phyloP scores from a whole-genome alignment of 1,140 invertebrate genomes.

The Lepeophtheirus salmonis region DNA sequence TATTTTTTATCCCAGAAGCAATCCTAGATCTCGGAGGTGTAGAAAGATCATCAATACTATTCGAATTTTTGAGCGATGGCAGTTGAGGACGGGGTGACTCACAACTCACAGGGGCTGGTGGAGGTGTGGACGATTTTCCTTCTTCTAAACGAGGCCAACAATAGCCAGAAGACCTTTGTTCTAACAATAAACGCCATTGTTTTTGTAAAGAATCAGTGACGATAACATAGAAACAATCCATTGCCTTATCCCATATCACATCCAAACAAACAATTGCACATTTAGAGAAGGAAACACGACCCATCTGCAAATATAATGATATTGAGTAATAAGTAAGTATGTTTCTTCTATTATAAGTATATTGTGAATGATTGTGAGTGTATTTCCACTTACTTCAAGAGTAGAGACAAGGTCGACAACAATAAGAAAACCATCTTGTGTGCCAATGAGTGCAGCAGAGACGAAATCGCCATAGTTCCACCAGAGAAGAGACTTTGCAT shows the following conservation, averaged over 20 bases:
- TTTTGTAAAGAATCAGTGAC: background rate
- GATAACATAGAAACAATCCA: slow-evolving; percentile 1
- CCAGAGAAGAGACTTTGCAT: background rate
- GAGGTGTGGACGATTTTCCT: background rate
- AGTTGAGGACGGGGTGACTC: background rate
- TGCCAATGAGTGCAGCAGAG: slow-evolving; percentile 6
- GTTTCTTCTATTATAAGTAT: too few relatives aligned
- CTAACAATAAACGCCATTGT: slow-evolving; percentile 4
- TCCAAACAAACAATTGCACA: background rate
- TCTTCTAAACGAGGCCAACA: background rate
- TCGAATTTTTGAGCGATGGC: background rate
- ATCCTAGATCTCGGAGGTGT: background rate
- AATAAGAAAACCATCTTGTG: slow-evolving; percentile 1
- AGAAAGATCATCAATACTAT: background rate
- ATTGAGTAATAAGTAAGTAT: too few relatives aligned
- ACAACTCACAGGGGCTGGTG: background rate
- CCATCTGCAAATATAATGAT: slow-evolving; percentile 5
- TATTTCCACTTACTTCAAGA: background rate
- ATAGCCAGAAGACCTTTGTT: slow-evolving; percentile 10
- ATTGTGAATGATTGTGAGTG: too few relatives aligned
- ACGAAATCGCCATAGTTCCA: background rate
- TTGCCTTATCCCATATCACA: background rate
- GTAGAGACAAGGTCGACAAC: background rate
- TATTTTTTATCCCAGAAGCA: slow-evolving; percentile 1
- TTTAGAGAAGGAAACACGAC: background rate